A percentile compares a stretch with the other conserved stretches of the same genome.
These are phyloP conservation scores for Labroides dimidiatus DNA, from an alignment of 2,797 vertebrate species.

Conservation along the genomic window DNA sequence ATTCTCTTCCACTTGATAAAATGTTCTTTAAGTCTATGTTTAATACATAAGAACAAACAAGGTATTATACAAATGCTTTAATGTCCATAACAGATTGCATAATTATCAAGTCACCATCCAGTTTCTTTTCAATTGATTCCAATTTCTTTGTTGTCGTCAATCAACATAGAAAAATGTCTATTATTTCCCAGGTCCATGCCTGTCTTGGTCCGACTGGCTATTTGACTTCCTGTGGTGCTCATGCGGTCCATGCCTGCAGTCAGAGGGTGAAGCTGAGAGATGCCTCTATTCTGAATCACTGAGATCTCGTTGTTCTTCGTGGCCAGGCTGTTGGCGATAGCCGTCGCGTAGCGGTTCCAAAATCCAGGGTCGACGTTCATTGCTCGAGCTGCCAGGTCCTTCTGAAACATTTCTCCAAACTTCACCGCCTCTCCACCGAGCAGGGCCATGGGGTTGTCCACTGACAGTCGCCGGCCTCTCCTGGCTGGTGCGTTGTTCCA, in stretches of 20 bases:
- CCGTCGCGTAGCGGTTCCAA: slow-evolving; percentile 96
- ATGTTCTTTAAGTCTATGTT: slow-evolving; percentile 66
- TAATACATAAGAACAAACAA: slow-evolving; percentile 75
- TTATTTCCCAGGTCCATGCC: slow-evolving; percentile 87
- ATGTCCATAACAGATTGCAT: slow-evolving; percentile 77
- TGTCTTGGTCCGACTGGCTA: slow-evolving; percentile 89
- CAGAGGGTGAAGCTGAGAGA: slow-evolving; percentile 91
- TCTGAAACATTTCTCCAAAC: slow-evolving; percentile 96
- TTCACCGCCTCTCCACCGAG: slow-evolving; percentile 91
- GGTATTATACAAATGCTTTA: slow-evolving; percentile 75
- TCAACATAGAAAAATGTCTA: slow-evolving; percentile 95
- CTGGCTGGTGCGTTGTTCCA: slow-evolving; percentile 96
- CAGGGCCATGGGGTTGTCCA: slow-evolving; percentile 95
- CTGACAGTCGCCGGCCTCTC: slow-evolving; percentile 93
- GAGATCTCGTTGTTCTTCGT: slow-evolving; percentile 99
- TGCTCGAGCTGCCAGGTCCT: slow-evolving; percentile 92
- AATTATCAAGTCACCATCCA: slow-evolving; percentile 61
- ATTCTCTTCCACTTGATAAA: slow-evolving; percentile 68
- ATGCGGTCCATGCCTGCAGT: slow-evolving; percentile 88
- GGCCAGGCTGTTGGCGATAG: slow-evolving; percentile 93
- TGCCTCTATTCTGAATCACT: slow-evolving; percentile 95
- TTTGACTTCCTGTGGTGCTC: slow-evolving; percentile 85
- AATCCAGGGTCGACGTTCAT: slow-evolving; percentile 95
- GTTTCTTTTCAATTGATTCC: slow-evolving; percentile 91
- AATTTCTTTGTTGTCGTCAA: slow-evolving; percentile 97